A percentile compares a stretch with the other conserved stretches of the same genome.
These are phyloP conservation scores for Heliconius nattereri DNA, from an alignment of 1,140 invertebrate genomes.

Conservation along the genomic window DNA sequence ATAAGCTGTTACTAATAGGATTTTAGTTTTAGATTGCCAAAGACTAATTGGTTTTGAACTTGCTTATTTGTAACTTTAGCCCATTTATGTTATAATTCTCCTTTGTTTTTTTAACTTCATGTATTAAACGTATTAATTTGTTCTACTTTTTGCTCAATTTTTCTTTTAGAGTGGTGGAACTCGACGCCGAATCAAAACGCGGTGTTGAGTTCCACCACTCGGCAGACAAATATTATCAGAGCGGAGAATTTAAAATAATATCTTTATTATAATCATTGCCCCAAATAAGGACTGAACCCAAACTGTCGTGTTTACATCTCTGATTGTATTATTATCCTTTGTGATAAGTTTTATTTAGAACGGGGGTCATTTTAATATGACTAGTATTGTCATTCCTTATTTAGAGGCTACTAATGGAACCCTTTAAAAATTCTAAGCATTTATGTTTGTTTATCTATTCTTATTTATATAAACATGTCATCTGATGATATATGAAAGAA, in stretches of 20 bases:
- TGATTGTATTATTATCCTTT: neutral
- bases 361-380: neutral
- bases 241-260: no score
- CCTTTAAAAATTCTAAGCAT: neutral
- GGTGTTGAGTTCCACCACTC: no score
- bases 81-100: neutral
- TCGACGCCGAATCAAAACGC: no score
- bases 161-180: no score
- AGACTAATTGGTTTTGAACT: constrained; percentile 19
- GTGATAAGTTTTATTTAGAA: neutral
- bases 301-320: neutral
- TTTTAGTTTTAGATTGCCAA: constrained; percentile 5
- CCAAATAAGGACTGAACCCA: neutral
- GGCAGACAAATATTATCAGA: no score
- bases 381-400: neutral
- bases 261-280: no score
- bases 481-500: neutral
- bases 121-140: no score
- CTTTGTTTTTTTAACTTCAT: neutral
- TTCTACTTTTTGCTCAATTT: no score
- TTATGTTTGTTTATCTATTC: neutral
- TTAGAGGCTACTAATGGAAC: neutral
- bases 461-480: neutral
- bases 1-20: constrained; percentile 20
- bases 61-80: constrained; percentile 13